phyloP scores from a whole-genome alignment of 2,888 invertebrate genomes.

The Crossocerus cetratus region DNA sequence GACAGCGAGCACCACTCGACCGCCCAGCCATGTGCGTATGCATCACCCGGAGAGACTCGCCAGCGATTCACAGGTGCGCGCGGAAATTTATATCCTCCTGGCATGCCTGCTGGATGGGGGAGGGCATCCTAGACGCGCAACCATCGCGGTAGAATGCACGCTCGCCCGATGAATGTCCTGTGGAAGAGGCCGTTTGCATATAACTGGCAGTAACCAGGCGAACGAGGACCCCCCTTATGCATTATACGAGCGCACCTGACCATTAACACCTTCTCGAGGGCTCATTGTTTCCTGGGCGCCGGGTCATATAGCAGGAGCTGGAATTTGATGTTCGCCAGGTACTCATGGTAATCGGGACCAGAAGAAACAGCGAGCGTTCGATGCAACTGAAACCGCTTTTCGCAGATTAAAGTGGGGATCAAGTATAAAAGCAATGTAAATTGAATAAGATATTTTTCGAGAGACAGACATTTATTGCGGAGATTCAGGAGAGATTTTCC shows the following conservation, averaged over 20 bases:
- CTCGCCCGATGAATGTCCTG: background rate
- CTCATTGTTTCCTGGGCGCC: background rate
- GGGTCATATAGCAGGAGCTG: background rate
- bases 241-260: background rate
- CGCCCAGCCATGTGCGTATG: too few species aligned
- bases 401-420: too few species aligned
- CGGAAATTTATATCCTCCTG: conserved; percentile 21
- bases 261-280: background rate
- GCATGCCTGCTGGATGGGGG: too few species aligned
- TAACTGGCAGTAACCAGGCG: background rate
- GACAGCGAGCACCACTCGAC: background rate
- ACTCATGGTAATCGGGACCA: background rate
- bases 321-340: background rate
- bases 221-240: background rate
- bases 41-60: conserved; percentile 8
- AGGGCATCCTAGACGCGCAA: background rate
- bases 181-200: background rate
- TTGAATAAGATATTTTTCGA: too few species aligned
- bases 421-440: too few species aligned
- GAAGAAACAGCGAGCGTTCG: background rate
- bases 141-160: background rate
- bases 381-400: too few species aligned
- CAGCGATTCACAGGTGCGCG: conserved; percentile 23
- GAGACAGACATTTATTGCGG: too few species aligned
- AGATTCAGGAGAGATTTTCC: background rate